These are phyloP conservation scores for Bombus consobrinus DNA, from an alignment of 1,140 invertebrate genomes.

Conservation along the genomic window DNA sequence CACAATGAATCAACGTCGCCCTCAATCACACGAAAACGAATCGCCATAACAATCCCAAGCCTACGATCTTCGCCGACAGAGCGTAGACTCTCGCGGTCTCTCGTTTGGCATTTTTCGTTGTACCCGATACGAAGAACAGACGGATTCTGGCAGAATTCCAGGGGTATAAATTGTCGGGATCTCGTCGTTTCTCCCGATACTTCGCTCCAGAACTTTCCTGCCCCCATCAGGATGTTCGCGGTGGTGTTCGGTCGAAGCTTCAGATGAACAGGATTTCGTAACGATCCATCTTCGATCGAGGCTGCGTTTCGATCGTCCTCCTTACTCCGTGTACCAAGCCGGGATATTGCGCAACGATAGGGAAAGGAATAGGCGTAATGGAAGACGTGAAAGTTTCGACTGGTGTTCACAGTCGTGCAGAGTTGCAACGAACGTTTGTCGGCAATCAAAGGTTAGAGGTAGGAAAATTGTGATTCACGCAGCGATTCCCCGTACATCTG, in stretches of 20 bases:
- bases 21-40: neutral
- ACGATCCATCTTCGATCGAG: conserved; percentile 30
- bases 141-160: conserved; percentile 60
- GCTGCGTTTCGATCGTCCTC: conserved; percentile 10
- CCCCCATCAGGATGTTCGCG: neutral
- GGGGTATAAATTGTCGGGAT: conserved; percentile 65
- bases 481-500: neutral
- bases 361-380: conserved; percentile 35
- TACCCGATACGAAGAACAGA: neutral
- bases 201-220: conserved; percentile 42
- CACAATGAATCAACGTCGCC: neutral
- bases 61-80: neutral
- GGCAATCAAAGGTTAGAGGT: conserved; percentile 27
- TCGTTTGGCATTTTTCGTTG: conserved; percentile 53
- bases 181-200: conserved; percentile 55
- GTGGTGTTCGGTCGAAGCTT: neutral
- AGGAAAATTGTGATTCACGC: conserved; percentile 20
- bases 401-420: neutral
- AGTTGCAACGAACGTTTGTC: neutral
- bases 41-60: neutral
- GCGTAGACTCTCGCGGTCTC: conserved; percentile 33
- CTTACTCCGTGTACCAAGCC: neutral
- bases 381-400: conserved; percentile 45
- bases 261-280: conserved; percentile 8
- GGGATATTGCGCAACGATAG: conserved; percentile 29